Evolutionary conservation across 2,113 vertebrate genomes (phyloP), one percentile per base, ranked within the genome.

Genomic region (Tenrec ecaudatus): DNA sequence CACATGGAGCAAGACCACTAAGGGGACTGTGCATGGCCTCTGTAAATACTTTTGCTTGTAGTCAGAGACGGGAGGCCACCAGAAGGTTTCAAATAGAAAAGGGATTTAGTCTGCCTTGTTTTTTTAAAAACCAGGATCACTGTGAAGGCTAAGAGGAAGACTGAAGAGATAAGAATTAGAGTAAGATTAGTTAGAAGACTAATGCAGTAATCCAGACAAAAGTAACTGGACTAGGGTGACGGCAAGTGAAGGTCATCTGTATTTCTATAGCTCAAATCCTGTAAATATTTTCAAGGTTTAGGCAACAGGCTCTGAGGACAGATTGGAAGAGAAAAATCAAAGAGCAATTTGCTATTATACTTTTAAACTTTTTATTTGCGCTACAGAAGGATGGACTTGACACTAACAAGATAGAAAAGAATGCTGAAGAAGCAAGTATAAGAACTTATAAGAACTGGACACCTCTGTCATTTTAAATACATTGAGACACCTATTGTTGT

Each of bases 391-490:
- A 83, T 38, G 8, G 36, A 88, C 7, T 12, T 85, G 29, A 19
- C 58, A 90, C 43, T 69, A 86, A 79, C n/a, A 36, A 93, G 29
- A 86, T 66, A 7, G 14, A 33, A 16, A 92, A 95, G 11, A 68
- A 0, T n/a, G 11, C 0, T 40, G 53, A 84, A 95, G 27, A 29
- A 94, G 22, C 47, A 90, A 76, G 85, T 75, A 38, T 31, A n/a
- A 81, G 64, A 47, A 89, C 68, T 77, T 12, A 38, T 90, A 85
- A 40, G 19, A 83, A 25, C 27, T 85, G 31, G 40, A 40, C 40
- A 40, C 40, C 40, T 40, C 40, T 4, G 40, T 40, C 40, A 29
- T 90, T 88, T 85, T 86, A 93, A 93, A 94, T 7, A 89, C 8
- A 79, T 80, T 94, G 47, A 88, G 83, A 82, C 16, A 84, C 2